Base-by-base conservation (phyloP, 2,797 vertebrate species). In the Parambassis ranga region DNA sequence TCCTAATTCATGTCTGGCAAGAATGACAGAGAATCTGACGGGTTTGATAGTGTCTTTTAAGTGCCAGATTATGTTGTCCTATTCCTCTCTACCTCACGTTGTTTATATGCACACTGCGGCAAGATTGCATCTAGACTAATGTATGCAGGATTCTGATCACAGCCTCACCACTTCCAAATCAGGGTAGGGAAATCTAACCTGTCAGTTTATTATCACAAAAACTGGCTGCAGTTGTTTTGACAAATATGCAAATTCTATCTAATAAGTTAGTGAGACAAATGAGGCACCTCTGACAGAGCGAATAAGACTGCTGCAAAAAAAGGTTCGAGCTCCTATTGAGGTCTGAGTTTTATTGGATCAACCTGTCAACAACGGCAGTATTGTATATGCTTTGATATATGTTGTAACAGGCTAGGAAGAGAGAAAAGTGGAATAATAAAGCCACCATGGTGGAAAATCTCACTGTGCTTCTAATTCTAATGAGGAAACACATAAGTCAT, bases 51-150 rank as follows among this genome's bases (percentile, higher is more conserved):
- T 48, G 63, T 68, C 65, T 80, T 84, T 71, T 57, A 71, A 77
- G 53, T 41, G 65, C 18, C 50, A 49, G 77, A 84, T 85, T 66
- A 83, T 65, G 49, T 60, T 66, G 72, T 76, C 68, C 60, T 41
- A 20, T 44, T 68, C 60, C 48, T 76, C 64, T 73, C 70, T 43
- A 59, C 70, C 51, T 79, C 47, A 8, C 8, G 22, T 36, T 83
- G 71, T 87, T 83, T 75, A 65, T 81, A 44, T 50, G 65, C 75
- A 81, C 62, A 82, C 81, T 78, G 71, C 63, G 49, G 81, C 76
- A 71, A 76, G 77, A 84, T 71, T 63, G 59, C 67, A 86, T 81
- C 82, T 74, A 77, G 77, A 85, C 77, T 85, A 84, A 89, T 83
- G 77, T 70, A 81, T 83, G 75, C 77, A 82, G 72, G 66, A 49